Base-by-base conservation (phyloP, 2,113 vertebrate genomes). In the Emydocephalus ijimae region DNA sequence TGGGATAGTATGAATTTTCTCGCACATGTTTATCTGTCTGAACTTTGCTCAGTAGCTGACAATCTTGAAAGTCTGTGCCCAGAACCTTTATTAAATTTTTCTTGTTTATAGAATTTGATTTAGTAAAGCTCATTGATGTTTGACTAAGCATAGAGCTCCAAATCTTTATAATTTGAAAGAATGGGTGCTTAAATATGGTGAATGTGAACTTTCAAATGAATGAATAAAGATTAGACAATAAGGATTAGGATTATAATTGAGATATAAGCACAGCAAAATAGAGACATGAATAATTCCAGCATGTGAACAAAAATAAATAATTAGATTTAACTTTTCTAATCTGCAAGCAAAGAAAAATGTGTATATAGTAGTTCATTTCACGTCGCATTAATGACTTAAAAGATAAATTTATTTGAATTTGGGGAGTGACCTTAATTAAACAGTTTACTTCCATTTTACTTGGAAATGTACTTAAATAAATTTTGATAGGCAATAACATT, bases 181-280 rank as follows among this genome's bases (percentile, higher is more conserved):
- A 26, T 20, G 23, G 87, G 74, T 94, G 59, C 43, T 61, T 90
- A 90, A 24, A 43, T 12, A 6, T 54, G 3, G 12, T 43, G 59
- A 3, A 8, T 0, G 45, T 1, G 45, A 48, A 39, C 87, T 52
- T 0, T 0, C 29, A 90, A 85, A 50, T 15, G 9, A 6, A 43
- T 29, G 52, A 61, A 0, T 0, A 61, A 81, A 52, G 11, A 21
- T 4, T 0, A 3, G 14, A 9, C 43, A 2, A 3, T 94, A 0
- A 81, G 0, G 0, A 1, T 81, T 34, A 14, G n/a, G 74, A 39
- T 43, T 23, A 81, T 39, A 81, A 23, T 69, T 94, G 88, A 90
- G 93, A 26, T 54, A 61, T 21, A 26, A 64, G 34, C 29, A 1
- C 20, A 55, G 1, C 45, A 61, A 86, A 26, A 50, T 81, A 81